Evolutionary conservation across 2,113 vertebrate species (phyloP).

Genomic region (Triplophysa rosa): DNA sequence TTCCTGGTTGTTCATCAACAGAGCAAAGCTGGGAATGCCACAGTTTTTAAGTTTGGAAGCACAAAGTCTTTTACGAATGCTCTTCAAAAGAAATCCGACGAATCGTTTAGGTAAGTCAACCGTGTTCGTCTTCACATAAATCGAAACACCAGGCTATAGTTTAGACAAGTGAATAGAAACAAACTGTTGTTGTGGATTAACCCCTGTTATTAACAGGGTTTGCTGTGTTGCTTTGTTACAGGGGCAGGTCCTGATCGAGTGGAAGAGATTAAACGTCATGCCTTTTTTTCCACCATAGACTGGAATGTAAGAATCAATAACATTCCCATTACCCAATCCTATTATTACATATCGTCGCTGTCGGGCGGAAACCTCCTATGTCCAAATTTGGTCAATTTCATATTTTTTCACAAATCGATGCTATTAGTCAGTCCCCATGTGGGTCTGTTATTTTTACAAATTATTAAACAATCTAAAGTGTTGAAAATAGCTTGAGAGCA

Average conservation of each 20-base stretch:
- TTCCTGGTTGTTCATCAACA: conserved; percentile 55
- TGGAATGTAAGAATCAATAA: conserved; percentile 87
- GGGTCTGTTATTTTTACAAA: too few species aligned
- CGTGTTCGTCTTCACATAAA: background rate
- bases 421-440: too few species aligned
- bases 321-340: background rate
- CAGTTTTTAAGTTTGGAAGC: conserved; percentile 96
- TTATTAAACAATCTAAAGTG: too few species aligned
- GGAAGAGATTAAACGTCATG: conserved; percentile 96
- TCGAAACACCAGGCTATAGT: background rate
- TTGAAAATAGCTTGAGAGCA: too few species aligned
- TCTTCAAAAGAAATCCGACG: conserved; percentile 95
- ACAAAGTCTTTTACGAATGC: conserved; percentile 93
- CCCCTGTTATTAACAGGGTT: background rate
- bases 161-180: background rate
- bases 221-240: conserved; percentile 66
- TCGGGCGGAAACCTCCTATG: too few species aligned
- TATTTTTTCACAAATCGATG: too few species aligned
- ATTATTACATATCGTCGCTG: background rate
- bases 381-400: too few species aligned
- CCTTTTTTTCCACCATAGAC: conserved; percentile 96
- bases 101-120: conserved; percentile 88
- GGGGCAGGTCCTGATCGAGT: conserved; percentile 94
- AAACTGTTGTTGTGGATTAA: too few species aligned
- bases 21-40: conserved; percentile 97